Evolutionary conservation across 2,888 invertebrate genomes (phyloP), one percentile per base, ranked within the genome.

Genomic region (Lasius fuliginosus): DNA sequence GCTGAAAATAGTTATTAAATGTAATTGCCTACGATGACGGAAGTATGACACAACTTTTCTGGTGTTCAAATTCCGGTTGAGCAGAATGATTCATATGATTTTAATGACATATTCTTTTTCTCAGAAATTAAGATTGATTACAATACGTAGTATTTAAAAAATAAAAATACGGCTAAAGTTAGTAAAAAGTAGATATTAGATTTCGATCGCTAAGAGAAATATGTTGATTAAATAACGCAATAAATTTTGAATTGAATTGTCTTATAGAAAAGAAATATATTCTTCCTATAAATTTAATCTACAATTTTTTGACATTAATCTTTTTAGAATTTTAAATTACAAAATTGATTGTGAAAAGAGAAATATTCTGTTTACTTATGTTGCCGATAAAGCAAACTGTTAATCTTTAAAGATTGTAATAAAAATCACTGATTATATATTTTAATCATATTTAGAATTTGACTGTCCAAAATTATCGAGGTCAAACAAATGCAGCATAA

Each of bases 1-100:
- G 15, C 23, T 60, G 1, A 0, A 62, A 5, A 36, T 62, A 36
- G 8, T 27, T 27, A 27, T 30, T 77, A 56, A 77, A 77, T 53
- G 12, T 77, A 77, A 77, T 68, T 77, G n/a, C n/a, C 18, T 8
- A 64, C 4, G 18, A 67, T 53, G 12, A 18, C 76, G 67, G 27
- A 68, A 77, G 49, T 77, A 12, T 15, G 33, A 9, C 23, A 11
- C 23, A n/a, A 40, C 30, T n/a, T 76, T 12, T 76, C 40, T 36
- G 3, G 68, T 67, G 12, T 40, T 36, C 5, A 62, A 8, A 42
- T 5, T 64, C 9, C 6, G 1, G 0, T 56, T 18, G 5, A 36
- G 36, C 33, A 67, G 12, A 23, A 65, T 65, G 75, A 76, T 76
- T 76, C 33, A 65, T 49, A 23, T 8, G 15, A 46, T 46, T 2